A percentile compares a stretch with the other conserved stretches of the same genome.
phyloP scores from a whole-genome alignment of 2,888 invertebrate genomes.

The Schizaphis graminum region DNA sequence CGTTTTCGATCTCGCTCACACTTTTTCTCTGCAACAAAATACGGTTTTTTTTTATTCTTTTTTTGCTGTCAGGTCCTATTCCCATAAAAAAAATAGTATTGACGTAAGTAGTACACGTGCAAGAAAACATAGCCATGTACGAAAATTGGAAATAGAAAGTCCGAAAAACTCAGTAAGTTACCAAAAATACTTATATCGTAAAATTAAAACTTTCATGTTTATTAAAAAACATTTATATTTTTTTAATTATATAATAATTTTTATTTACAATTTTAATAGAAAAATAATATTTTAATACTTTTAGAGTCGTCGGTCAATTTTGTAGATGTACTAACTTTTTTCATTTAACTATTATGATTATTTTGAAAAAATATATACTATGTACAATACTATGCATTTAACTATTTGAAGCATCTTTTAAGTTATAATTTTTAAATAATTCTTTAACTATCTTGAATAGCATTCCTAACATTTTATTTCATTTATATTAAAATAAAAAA shows the following conservation, averaged over 20 bases:
- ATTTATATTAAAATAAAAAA: too few relatives aligned
- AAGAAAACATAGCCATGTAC: slow-evolving; percentile 4
- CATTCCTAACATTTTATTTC: too few relatives aligned
- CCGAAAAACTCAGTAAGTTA: not conserved
- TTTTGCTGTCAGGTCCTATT: not conserved
- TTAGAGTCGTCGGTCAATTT: not conserved
- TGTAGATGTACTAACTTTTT: not conserved
- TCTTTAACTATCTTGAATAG: not conserved
- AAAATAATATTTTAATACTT: not conserved
- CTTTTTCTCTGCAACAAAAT: slow-evolving; percentile 33
- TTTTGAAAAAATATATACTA: not conserved
- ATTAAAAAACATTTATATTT: not conserved
- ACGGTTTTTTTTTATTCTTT: slow-evolving; percentile 35
- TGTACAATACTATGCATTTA: not conserved
- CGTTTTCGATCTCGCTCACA: slow-evolving; percentile 32
- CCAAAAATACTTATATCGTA: not conserved
- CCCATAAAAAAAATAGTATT: slow-evolving; percentile 52
- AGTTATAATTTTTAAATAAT: not conserved
- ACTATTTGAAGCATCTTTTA: not conserved
- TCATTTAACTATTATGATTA: not conserved
- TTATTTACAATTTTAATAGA: not conserved
- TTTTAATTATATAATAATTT: not conserved
- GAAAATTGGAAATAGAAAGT: slow-evolving; percentile 39
- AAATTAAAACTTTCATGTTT: not conserved
- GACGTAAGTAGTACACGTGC: slow-evolving; percentile 22